Percentiles rank a stretch among this genome's conserved stretches.
These are phyloP conservation scores for Boulengeromyrus knoepffleri DNA, from an alignment of 2,113 vertebrate species.

Conservation along the genomic window DNA sequence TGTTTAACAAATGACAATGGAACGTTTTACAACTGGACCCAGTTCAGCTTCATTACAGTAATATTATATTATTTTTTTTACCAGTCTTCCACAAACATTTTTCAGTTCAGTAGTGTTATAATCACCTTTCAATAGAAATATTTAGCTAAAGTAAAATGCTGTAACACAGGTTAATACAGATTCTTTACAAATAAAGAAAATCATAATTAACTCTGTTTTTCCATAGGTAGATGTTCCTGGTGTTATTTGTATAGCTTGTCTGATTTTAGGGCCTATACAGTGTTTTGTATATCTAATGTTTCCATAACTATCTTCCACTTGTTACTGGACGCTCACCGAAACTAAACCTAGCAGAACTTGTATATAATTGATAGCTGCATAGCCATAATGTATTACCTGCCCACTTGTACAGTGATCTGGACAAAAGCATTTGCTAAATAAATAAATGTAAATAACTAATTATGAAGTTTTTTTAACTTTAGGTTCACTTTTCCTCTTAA, in stretches of 20 bases:
- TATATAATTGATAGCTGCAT: neutral
- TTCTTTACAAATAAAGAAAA: neutral
- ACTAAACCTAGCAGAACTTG: neutral
- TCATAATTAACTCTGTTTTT: neutral
- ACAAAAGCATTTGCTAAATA: neutral
- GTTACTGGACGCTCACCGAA: neutral
- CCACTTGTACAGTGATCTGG: neutral
- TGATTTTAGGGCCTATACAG: neutral
- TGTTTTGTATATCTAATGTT: neutral
- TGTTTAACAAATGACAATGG: neutral
- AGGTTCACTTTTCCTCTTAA: neutral
- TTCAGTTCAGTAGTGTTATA: neutral
- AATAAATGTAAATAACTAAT: neutral
- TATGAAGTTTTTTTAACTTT: neutral
- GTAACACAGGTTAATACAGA: neutral
- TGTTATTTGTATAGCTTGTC: neutral
- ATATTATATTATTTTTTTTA: neutral
- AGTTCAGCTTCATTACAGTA: neutral
- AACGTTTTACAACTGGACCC: neutral
- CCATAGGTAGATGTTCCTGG: neutral
- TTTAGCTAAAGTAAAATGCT: neutral
- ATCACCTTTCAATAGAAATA: neutral
- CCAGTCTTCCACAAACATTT: neutral
- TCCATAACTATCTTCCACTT: neutral
- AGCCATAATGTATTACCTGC: neutral